phyloP scores from a whole-genome alignment of 64 coral and sea anemone species.

The Montipora sp. region DNA sequence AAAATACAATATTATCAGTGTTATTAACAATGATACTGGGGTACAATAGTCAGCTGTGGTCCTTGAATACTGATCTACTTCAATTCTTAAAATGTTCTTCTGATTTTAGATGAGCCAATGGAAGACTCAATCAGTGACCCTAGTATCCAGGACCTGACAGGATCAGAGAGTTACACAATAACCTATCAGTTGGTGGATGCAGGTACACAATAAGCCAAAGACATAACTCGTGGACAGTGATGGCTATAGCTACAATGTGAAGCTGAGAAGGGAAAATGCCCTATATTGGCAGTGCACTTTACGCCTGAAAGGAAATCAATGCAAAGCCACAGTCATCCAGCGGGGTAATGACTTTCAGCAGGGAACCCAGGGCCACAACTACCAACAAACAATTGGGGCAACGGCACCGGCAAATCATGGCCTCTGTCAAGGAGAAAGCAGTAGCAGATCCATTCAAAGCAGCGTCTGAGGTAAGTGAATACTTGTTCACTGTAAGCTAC shows the following conservation, averaged over 20 bases:
- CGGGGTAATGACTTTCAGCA: background rate
- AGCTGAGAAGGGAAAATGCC: background rate
- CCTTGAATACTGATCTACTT: no score
- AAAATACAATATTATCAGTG: no score
- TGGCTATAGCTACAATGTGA: background rate
- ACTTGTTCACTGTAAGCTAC: background rate
- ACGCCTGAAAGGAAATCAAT: background rate
- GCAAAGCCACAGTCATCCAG: background rate
- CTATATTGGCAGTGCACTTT: background rate
- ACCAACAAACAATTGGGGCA: background rate
- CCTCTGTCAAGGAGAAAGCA: slow-evolving; percentile 32
- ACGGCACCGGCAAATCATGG: background rate
- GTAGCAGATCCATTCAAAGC: background rate
- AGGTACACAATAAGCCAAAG: background rate
- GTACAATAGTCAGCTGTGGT: no score
- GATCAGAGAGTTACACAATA: background rate
- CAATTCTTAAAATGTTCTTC: background rate
- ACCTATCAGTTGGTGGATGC: background rate
- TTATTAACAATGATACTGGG: no score
- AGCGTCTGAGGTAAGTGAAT: slow-evolving; percentile 30
- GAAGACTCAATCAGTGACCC: background rate
- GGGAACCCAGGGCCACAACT: background rate
- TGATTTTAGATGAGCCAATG: background rate
- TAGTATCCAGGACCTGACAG: background rate
- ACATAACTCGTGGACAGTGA: background rate